A percentile compares a stretch with the other conserved stretches of the same genome.
Conservation (phyloP, 2,113 vertebrate genomes). For the Aegithalos caudatus region DNA sequence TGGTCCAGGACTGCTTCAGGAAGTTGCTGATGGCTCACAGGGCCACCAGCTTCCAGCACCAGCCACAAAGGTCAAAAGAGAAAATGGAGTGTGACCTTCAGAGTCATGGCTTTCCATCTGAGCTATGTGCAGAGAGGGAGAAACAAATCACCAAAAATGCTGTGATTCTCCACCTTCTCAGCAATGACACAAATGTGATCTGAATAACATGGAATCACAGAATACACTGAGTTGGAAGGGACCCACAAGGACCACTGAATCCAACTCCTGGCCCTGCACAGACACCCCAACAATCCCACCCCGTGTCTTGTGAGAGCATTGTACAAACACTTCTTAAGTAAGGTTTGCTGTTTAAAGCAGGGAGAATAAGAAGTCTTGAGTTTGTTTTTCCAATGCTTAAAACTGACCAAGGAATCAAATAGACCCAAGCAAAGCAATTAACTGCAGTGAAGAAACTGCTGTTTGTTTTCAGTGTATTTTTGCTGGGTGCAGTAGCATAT, state of each 20-base stretch:
- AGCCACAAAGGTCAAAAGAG: background rate
- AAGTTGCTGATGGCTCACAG: background rate
- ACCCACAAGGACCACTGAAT: background rate
- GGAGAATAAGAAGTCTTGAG: background rate
- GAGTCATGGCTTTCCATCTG: background rate
- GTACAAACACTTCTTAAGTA: background rate
- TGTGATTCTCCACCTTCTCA: background rate
- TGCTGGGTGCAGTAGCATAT: background rate
- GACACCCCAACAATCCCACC: background rate
- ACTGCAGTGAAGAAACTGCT: background rate
- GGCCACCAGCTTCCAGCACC: background rate
- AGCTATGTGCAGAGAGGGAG: background rate
- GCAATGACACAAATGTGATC: background rate
- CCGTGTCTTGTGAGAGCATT: no score
- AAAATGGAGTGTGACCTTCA: background rate
- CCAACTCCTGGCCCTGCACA: background rate
- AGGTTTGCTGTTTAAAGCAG: background rate
- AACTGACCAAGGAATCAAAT: background rate
- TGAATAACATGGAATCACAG: background rate
- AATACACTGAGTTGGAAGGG: background rate
- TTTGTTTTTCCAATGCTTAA: background rate
- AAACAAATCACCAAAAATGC: accelerated
- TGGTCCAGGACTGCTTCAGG: background rate
- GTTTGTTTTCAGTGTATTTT: background rate
- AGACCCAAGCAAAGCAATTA: background rate